Base-by-base conservation (phyloP, 2,797 vertebrate species). In the Parambassis ranga region DNA sequence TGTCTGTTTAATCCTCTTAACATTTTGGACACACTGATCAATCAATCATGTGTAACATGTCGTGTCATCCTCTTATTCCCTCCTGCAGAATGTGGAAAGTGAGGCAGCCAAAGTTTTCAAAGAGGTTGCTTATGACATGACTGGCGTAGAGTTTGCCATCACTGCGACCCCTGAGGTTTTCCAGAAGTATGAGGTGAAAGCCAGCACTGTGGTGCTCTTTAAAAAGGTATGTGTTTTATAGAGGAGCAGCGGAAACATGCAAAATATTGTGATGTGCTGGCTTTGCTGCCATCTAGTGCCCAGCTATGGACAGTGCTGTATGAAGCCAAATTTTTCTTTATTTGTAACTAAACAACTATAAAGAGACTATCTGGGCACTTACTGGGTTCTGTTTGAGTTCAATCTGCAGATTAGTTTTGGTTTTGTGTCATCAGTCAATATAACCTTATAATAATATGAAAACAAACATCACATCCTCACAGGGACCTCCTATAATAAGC, bases 171-270 rank as follows among this genome's bases (percentile, higher is more conserved):
- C 85, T 0, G 91, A 93, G 64, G 88, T 97, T 65, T 96, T 97
- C 55, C 28, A 93, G 75, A 92, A 81, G 0, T 96, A 94, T 0
- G 85, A 88, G 6, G 85, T 97, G 4, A 82, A 89, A 1, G 50
- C 30, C 0, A 88, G 93, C 75, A 87, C 93, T 0, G 64, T 97
- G 56, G 91, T 95, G 46, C 89, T 98, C 16, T 96, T 98, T 72
- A 97, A 96, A 78, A 94, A 96, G 93, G 96, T 97, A 61, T 0
- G 18, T 32, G 5, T 3, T 9, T n/a, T 6, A 14, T 2, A 30
- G n/a, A 39, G 23, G 51, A 6, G 10, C 8, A 6, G 6, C 2
- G 1, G 7, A 10, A 5, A 14, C 10, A 22, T 3, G 3, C 7
- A 13, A 13, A 3, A 16, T 7, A 5, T 23, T 7, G 5, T 4